phyloP scores from a whole-genome alignment of 2,888 invertebrate species.

The Platycheirus rosarum region DNA sequence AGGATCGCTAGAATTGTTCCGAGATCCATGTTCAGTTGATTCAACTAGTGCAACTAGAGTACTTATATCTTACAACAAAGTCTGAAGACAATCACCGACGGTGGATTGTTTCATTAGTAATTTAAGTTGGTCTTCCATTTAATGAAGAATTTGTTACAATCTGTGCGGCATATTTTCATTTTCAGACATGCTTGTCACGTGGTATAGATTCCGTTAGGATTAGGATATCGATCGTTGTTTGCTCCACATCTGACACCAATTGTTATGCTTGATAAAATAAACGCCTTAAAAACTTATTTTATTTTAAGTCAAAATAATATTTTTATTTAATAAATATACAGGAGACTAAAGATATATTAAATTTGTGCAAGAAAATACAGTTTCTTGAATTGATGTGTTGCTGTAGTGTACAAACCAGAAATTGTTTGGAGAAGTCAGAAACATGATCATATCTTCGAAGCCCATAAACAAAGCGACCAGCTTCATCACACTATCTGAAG shows the following conservation, averaged over 20 bases:
- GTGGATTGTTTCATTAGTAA: not conserved
- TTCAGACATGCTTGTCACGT: not conserved
- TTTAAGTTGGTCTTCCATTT: slow-evolving; percentile 8
- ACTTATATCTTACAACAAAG: slow-evolving; percentile 13
- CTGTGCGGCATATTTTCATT: not conserved
- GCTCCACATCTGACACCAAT: too few species aligned
- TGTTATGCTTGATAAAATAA: not conserved
- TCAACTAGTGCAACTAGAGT: slow-evolving; percentile 14
- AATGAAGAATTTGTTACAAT: not conserved
- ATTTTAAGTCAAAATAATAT: too few species aligned
- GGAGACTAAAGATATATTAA: too few species aligned
- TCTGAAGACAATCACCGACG: slow-evolving; percentile 1
- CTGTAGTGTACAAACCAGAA: too few species aligned
- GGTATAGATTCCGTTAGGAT: not conserved
- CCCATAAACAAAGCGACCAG: too few species aligned
- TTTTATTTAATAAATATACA: too few species aligned
- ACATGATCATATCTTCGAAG: too few species aligned
- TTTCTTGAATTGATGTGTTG: too few species aligned
- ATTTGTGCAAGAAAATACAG: too few species aligned
- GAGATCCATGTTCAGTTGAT: slow-evolving; percentile 14
- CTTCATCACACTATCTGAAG: too few species aligned
- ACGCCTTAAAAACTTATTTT: too few species aligned
- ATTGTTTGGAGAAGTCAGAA: too few species aligned
- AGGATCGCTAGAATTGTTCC: not conserved
- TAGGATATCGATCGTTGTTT: not conserved